These are phyloP conservation scores for Melanotaenia pygmaea DNA, from an alignment of 2,797 vertebrate species.

Conservation along the genomic window DNA sequence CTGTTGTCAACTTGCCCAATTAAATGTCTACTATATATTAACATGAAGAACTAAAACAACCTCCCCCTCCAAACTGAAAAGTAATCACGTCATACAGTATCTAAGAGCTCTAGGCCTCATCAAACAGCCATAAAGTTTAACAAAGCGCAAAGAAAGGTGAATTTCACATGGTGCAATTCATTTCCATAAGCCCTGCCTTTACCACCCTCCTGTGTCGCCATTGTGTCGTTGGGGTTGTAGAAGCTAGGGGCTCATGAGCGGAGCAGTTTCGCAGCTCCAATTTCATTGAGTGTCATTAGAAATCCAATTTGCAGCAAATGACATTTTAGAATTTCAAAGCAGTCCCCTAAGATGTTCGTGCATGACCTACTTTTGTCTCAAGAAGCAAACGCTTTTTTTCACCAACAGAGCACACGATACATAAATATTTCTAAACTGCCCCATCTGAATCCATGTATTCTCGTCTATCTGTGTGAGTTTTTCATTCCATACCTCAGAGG, in stretches of 20 bases:
- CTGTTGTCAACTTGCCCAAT: slow-evolving; percentile 24
- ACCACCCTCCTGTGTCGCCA: slow-evolving; percentile 55
- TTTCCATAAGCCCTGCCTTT: slow-evolving; percentile 81
- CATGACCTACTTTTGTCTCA: slow-evolving; percentile 75
- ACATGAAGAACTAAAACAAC: slow-evolving; percentile 38
- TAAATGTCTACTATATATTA: slow-evolving; percentile 50
- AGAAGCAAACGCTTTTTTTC: slow-evolving; percentile 31
- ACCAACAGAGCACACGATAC: slow-evolving; percentile 27
- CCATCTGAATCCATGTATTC: slow-evolving; percentile 17
- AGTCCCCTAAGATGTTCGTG: slow-evolving; percentile 69
- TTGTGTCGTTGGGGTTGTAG: slow-evolving; percentile 65
- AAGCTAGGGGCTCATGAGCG: slow-evolving; percentile 44
- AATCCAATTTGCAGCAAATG: slow-evolving; percentile 84
- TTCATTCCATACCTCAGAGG: slow-evolving; percentile 23
- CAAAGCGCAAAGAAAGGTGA: slow-evolving; percentile 79
- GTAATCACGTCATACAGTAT: slow-evolving; percentile 64
- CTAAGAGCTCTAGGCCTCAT: slow-evolving; percentile 68
- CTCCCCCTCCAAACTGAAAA: slow-evolving; percentile 52
- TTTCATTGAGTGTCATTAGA: slow-evolving; percentile 84
- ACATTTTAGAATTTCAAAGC: slow-evolving; percentile 81
- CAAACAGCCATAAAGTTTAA: slow-evolving; percentile 72
- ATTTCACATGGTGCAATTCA: slow-evolving; percentile 71
- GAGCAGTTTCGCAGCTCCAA: slow-evolving; percentile 75
- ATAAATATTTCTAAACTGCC: slow-evolving; percentile 35
- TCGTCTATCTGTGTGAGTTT: neutral